These are phyloP conservation scores for Mastomys coucha DNA, from an alignment of 2,113 vertebrate genomes.

Conservation along the genomic window DNA sequence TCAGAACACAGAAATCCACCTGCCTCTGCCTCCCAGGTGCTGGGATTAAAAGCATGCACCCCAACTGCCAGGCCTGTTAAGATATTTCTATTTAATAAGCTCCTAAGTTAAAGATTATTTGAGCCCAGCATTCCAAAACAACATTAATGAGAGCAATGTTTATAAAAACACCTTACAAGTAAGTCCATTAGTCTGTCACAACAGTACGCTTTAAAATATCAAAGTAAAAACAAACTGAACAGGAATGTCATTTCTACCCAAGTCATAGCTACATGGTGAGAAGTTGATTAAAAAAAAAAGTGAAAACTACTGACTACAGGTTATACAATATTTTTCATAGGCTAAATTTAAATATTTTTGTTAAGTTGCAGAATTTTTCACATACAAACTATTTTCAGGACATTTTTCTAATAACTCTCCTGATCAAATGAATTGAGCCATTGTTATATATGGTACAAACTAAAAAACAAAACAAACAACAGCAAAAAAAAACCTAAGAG, in stretches of 20 bases:
- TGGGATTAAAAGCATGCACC: no score
- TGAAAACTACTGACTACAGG: not conserved
- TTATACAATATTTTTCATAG: not conserved
- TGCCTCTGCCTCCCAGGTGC: no score
- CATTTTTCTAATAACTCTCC: constrained; percentile 9
- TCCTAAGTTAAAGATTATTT: not conserved
- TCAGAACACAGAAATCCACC: no score
- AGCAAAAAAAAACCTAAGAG: no score
- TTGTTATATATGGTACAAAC: not conserved
- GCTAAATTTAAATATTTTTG: not conserved
- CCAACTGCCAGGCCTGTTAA: not conserved
- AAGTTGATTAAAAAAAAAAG: not conserved
- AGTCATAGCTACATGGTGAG: not conserved
- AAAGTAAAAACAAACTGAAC: not conserved
- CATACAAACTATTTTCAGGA: not conserved
- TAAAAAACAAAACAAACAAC: no score
- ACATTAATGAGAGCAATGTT: no score
- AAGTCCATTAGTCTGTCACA: not conserved
- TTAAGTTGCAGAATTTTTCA: not conserved
- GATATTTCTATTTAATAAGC: not conserved
- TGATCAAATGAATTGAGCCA: not conserved
- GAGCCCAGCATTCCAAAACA: not conserved
- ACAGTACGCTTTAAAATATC: not conserved
- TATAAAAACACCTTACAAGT: not conserved
- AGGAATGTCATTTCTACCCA: not conserved